Evolutionary conservation across 2,888 invertebrate species (phyloP).

Genomic region (Orthosia gothica): DNA sequence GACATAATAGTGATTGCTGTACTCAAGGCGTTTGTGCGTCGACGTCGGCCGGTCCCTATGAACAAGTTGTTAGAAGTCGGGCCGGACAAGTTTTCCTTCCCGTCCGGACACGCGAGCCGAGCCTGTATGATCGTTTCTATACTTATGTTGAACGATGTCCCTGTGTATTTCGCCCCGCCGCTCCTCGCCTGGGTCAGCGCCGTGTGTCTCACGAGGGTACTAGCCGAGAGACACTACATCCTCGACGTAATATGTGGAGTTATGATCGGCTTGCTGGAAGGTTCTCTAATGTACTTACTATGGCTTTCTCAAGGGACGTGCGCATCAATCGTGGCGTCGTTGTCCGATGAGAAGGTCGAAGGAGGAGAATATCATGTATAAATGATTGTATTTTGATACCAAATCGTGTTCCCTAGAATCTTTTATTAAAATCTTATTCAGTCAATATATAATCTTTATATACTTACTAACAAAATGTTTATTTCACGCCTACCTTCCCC

Average conservation of each 20-base stretch:
- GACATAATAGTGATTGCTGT: constrained; percentile 95
- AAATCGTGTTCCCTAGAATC: neutral
- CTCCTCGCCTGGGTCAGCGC: constrained; percentile 94
- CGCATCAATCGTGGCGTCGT: constrained; percentile 91
- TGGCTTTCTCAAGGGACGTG: constrained; percentile 94
- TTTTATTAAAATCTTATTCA: neutral
- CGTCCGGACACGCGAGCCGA: constrained; percentile 98
- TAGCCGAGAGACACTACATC: constrained; percentile 96
- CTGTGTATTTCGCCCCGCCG: constrained; percentile 92
- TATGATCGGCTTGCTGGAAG: constrained; percentile 94
- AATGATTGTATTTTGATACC: constrained; percentile 34
- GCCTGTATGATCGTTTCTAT: constrained; percentile 95
- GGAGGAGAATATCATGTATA: constrained; percentile 94
- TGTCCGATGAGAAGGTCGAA: constrained; percentile 93
- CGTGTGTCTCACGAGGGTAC: constrained; percentile 95
- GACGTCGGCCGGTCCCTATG: constrained; percentile 94
- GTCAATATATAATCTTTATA: neutral
- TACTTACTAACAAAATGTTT: neutral
- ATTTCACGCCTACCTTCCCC: neutral
- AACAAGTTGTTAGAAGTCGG: constrained; percentile 94
- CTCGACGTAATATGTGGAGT: constrained; percentile 96
- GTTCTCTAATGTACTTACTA: constrained; percentile 92
- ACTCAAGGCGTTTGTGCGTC: constrained; percentile 94
- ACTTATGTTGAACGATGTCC: constrained; percentile 91
- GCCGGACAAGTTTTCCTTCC: constrained; percentile 97